Conservation (phyloP, 2,113 vertebrate genomes). For the Ceyx cyanopectus region DNA sequence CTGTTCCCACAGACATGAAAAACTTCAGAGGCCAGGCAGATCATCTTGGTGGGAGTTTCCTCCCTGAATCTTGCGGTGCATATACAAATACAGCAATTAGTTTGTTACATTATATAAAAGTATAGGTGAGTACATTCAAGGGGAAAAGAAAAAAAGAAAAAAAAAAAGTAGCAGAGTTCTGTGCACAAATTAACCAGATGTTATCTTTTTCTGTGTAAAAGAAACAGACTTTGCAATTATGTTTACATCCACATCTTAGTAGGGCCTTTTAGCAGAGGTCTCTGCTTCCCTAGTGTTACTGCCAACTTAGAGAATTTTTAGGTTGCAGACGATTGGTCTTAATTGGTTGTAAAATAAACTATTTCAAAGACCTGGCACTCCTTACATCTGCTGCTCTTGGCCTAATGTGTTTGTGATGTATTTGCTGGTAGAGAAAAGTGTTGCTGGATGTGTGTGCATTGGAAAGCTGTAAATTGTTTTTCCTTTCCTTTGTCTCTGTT, state of each 20-base stretch:
- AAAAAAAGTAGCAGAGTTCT: neutral
- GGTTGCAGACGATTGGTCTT: conserved; percentile 26
- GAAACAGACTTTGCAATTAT: neutral
- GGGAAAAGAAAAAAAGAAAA: neutral
- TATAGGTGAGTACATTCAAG: neutral
- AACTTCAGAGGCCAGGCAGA: neutral
- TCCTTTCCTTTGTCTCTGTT: conserved; percentile 66
- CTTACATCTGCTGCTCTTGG: conserved; percentile 22
- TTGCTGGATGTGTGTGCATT: neutral
- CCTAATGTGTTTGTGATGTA: conserved; percentile 39
- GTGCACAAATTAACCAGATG: neutral
- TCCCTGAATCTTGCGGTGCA: neutral
- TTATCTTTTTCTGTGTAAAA: neutral
- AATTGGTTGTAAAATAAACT: conserved; percentile 64
- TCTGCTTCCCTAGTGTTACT: neutral
- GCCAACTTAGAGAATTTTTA: conserved; percentile 42
- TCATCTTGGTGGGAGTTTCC: neutral
- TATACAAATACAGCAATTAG: neutral
- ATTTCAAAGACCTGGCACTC: conserved; percentile 56
- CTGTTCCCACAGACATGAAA: neutral
- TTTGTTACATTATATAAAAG: neutral
- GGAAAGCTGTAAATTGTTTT: conserved; percentile 59
- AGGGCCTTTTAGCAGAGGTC: neutral
- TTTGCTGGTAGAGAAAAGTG: conserved; percentile 57
- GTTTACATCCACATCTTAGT: neutral